These are phyloP conservation scores for Graphium colonna DNA, from an alignment of 2,888 invertebrate species.

Conservation along the genomic window DNA sequence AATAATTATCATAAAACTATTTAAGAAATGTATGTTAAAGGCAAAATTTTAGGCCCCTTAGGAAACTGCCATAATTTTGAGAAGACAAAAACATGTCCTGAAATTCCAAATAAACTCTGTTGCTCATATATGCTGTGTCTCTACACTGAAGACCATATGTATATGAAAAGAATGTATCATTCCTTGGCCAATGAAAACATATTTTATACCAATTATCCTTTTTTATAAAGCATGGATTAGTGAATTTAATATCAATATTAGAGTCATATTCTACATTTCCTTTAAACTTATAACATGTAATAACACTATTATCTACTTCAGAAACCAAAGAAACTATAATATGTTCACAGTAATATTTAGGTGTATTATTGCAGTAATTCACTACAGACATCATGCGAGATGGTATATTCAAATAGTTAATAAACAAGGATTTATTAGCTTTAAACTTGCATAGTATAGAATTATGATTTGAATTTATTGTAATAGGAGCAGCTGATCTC, in stretches of 20 bases:
- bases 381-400: constrained; percentile 65
- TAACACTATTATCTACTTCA: constrained; percentile 56
- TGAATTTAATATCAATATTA: constrained; percentile 59
- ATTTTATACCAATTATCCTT: constrained; percentile 70
- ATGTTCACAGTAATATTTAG: constrained; percentile 62
- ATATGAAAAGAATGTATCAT: constrained; percentile 44
- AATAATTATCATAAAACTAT: constrained; percentile 3
- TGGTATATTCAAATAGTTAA: constrained; percentile 65
- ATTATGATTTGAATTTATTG: constrained; percentile 56
- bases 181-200: constrained; percentile 60
- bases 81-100: constrained; percentile 53
- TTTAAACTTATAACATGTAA: constrained; percentile 56
- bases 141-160: constrained; percentile 66
- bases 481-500: constrained; percentile 60
- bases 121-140: constrained; percentile 50
- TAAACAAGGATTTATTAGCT: constrained; percentile 66
- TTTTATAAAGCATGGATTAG: constrained; percentile 63
- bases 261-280: constrained; percentile 67
- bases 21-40: constrained; percentile 39
- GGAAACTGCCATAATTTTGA: constrained; percentile 60
- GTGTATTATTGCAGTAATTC: constrained; percentile 51
- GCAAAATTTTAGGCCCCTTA: constrained; percentile 68
- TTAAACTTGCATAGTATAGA: constrained; percentile 56
- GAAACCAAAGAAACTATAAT: constrained; percentile 55
- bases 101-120: constrained; percentile 63